phyloP scores from a whole-genome alignment of 2,797 vertebrate genomes.

The Thaleichthys pacificus region DNA sequence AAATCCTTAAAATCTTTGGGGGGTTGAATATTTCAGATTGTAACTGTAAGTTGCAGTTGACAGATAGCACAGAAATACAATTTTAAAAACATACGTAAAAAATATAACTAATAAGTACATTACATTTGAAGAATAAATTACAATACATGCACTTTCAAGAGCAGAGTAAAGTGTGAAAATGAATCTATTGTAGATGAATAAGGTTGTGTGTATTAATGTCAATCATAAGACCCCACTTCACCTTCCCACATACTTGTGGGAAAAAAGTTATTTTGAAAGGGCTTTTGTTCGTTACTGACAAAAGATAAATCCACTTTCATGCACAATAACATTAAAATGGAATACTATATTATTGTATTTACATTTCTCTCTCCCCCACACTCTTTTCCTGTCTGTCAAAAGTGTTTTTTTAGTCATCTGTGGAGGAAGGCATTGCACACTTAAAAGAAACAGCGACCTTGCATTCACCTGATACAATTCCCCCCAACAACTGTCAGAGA shows the following conservation, averaged over 20 bases:
- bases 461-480: background rate
- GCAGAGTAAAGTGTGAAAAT: constrained; percentile 15
- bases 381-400: background rate
- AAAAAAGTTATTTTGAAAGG: constrained; percentile 28
- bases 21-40: no score
- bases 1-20: background rate
- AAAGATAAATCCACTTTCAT: constrained; percentile 22
- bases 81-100: background rate
- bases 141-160: background rate
- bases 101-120: constrained; percentile 23
- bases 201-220: constrained; percentile 6
- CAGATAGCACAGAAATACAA: constrained; percentile 1
- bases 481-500: background rate
- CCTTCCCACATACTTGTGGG: constrained; percentile 27
- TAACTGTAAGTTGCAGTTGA: background rate
- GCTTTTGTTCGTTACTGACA: constrained; percentile 40
- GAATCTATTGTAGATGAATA: constrained; percentile 34
- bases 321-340: constrained; percentile 24
- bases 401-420: background rate
- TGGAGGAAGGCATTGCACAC: background rate
- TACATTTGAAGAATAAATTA: constrained; percentile 23
- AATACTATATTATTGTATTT: constrained; percentile 12
- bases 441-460: background rate
- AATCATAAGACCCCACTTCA: constrained; percentile 5
- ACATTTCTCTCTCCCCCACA: background rate